Evolutionary conservation across 1,140 invertebrate species (phyloP).

Genomic region (Tetragonula clypearis): DNA sequence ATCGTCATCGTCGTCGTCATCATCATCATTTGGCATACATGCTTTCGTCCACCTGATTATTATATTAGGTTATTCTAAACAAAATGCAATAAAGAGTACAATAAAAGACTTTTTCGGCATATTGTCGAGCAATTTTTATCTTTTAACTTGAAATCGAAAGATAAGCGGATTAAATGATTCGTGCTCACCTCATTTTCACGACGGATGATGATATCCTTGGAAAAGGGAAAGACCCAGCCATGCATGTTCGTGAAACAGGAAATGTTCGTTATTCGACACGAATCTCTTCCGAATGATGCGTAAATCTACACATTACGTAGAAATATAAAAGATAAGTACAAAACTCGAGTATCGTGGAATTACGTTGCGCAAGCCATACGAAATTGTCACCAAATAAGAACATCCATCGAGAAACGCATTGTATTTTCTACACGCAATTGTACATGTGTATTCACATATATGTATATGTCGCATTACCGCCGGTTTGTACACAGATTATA

Average conservation of each 20-base stretch:
- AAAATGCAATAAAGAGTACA: constrained; percentile 25
- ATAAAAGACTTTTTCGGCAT: constrained; percentile 26
- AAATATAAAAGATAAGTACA: constrained; percentile 15
- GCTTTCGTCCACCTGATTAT: neutral
- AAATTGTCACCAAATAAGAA: neutral
- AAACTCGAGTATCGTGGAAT: neutral
- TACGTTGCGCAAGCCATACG: neutral
- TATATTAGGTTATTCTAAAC: neutral
- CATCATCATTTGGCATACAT: no score
- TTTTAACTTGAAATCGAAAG: neutral
- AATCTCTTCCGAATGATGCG: neutral
- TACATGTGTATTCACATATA: constrained; percentile 49
- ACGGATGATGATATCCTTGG: no score
- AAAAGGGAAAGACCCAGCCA: neutral
- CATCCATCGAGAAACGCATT: neutral
- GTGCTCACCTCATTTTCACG: neutral
- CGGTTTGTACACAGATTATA: constrained; percentile 45
- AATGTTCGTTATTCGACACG: neutral
- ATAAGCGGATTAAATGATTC: neutral
- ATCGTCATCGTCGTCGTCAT: no score
- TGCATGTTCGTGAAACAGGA: neutral
- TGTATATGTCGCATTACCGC: constrained; percentile 14
- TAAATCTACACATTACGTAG: neutral
- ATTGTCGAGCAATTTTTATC: constrained; percentile 9
- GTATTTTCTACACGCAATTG: constrained; percentile 34